Evolutionary conservation across 1,140 invertebrate species (phyloP).

Genomic region (Heliconius eleuchia): DNA sequence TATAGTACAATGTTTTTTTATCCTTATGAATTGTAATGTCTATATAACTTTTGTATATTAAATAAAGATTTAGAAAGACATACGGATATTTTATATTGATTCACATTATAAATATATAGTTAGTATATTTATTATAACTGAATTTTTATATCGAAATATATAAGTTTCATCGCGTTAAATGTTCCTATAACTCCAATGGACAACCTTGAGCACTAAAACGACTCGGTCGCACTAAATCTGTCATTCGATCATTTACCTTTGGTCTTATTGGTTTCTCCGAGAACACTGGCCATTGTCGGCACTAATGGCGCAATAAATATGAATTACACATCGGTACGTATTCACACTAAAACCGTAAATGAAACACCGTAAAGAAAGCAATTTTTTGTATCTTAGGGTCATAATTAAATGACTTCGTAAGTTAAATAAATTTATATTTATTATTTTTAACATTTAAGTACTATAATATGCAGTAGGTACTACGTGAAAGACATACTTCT

Average conservation of each 20-base stretch:
- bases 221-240: slow-evolving; percentile 27
- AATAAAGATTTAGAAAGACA: too few relatives aligned
- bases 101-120: too few relatives aligned
- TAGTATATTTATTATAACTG: not conserved
- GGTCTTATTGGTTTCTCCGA: slow-evolving; percentile 30
- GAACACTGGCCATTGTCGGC: slow-evolving; percentile 31
- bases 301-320: slow-evolving; percentile 27
- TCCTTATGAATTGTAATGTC: too few relatives aligned
- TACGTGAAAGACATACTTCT: too few relatives aligned
- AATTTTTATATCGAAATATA: not conserved
- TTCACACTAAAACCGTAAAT: slow-evolving; percentile 1
- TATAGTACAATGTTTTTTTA: too few relatives aligned
- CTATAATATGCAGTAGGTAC: too few relatives aligned
- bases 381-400: not conserved
- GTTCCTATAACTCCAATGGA: slow-evolving; percentile 8
- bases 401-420: not conserved
- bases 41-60: too few relatives aligned
- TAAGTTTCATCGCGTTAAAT: not conserved
- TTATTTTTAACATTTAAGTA: not conserved
- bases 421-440: not conserved
- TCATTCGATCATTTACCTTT: slow-evolving; percentile 28
- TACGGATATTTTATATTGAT: too few relatives aligned
- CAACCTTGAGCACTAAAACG: slow-evolving; percentile 19
- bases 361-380: not conserved
- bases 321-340: slow-evolving; percentile 18